Percentiles rank a stretch among this genome's conserved stretches.
Evolutionary conservation across 2,113 vertebrate species (phyloP).

Genomic region (Agelaius phoeniceus): DNA sequence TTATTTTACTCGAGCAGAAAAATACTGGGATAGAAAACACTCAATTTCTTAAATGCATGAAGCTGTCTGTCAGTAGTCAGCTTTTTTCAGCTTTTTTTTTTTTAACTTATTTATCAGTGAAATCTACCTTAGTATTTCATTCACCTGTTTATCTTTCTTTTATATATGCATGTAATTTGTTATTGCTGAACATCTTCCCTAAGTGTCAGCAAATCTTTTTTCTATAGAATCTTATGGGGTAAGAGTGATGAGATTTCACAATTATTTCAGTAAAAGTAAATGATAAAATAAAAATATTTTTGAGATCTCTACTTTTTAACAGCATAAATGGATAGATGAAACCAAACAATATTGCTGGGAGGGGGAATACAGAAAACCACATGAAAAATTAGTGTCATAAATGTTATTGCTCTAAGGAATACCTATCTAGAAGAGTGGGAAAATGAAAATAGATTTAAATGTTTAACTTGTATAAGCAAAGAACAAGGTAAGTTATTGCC

Average conservation of each 20-base stretch:
- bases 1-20: not conserved
- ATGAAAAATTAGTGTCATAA: not conserved
- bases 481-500: not conserved
- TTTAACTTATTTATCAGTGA: not conserved
- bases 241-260: not conserved
- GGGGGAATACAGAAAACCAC: not conserved
- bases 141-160: not conserved
- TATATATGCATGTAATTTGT: not conserved
- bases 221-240: not conserved
- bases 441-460: not conserved
- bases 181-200: not conserved
- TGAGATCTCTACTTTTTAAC: not conserved
- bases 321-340: not conserved
- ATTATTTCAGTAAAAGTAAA: not conserved
- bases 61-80: not conserved
- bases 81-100: not conserved
- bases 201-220: not conserved
- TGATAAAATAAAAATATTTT: not conserved
- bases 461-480: not conserved
- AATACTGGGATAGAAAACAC: not conserved
- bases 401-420: not conserved
- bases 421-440: not conserved
- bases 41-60: not conserved
- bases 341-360: not conserved
- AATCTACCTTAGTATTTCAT: not conserved